Percentiles rank a stretch among this genome's conserved stretches.
phyloP scores from a whole-genome alignment of 2,113 vertebrate species.

The Acrocephalus kingi region DNA sequence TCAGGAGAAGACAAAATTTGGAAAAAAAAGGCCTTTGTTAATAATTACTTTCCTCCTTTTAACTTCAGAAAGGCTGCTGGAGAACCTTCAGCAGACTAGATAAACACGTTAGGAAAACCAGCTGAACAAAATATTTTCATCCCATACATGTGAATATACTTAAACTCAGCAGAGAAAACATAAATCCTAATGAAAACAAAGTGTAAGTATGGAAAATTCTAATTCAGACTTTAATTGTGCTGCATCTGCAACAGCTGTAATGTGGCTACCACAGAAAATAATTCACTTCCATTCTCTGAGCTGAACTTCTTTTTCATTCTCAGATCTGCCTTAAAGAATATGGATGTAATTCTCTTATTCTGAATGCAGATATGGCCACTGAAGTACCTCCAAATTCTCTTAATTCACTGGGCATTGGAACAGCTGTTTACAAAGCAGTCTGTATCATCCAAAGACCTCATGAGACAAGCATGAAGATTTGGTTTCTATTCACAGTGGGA shows the following conservation, averaged over 20 bases:
- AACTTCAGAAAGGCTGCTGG: background rate
- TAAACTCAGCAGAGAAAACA: background rate
- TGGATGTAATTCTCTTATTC: background rate
- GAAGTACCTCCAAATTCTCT: background rate
- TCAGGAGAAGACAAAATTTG: background rate
- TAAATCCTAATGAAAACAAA: constrained; percentile 11
- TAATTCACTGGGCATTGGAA: background rate
- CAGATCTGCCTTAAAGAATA: background rate
- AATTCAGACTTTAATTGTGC: background rate
- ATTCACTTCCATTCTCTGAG: background rate
- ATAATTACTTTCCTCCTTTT: background rate
- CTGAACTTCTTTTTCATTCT: background rate
- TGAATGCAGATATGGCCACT: background rate
- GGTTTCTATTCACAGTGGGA: background rate
- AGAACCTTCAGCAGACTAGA: background rate
- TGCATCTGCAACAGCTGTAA: background rate
- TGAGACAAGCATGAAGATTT: background rate
- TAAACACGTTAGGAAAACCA: background rate
- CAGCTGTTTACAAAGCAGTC: background rate
- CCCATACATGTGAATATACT: background rate
- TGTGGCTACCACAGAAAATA: background rate
- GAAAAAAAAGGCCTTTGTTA: background rate
- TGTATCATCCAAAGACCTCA: background rate
- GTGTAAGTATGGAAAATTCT: background rate
- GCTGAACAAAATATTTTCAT: background rate